Percentiles rank a stretch among this genome's conserved stretches.
Conservation (phyloP, 2,888 invertebrate genomes). For the Aleiodes testaceus region DNA sequence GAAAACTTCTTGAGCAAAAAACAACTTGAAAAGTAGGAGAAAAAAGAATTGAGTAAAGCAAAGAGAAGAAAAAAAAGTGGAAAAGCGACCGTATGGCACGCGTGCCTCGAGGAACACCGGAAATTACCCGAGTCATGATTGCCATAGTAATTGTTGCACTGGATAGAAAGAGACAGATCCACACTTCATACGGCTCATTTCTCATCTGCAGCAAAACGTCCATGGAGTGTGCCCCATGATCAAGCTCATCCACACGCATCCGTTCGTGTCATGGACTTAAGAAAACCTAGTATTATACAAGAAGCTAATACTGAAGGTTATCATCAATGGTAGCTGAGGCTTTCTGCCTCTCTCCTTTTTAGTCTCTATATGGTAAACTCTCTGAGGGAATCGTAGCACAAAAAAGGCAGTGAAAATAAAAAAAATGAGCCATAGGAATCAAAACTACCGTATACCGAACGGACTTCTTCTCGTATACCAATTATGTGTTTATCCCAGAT, state of each 20-base stretch:
- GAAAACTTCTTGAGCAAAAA: background rate
- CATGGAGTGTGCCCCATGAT: constrained; percentile 27
- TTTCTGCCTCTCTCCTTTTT: background rate
- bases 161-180: constrained; percentile 1
- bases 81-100: constrained; percentile 29
- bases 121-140: constrained; percentile 32
- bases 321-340: constrained; percentile 21
- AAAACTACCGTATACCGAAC: constrained; percentile 25
- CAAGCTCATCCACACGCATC: constrained; percentile 27
- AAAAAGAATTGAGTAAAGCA: background rate
- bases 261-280: constrained; percentile 17
- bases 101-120: constrained; percentile 29
- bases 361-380: no score
- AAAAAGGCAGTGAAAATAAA: no score
- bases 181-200: constrained; percentile 4
- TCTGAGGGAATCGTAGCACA: no score
- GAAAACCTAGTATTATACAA: constrained; percentile 24
- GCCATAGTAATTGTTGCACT: constrained; percentile 23
- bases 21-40: background rate
- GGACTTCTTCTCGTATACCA: constrained; percentile 26
- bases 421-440: background rate
- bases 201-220: constrained; percentile 7
- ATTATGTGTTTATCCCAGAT: constrained; percentile 42
- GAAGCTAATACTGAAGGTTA: constrained; percentile 18
- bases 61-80: constrained; percentile 8